Conservation (phyloP, 1,140 invertebrate genomes). For the Drosophila seguyi region DNA sequence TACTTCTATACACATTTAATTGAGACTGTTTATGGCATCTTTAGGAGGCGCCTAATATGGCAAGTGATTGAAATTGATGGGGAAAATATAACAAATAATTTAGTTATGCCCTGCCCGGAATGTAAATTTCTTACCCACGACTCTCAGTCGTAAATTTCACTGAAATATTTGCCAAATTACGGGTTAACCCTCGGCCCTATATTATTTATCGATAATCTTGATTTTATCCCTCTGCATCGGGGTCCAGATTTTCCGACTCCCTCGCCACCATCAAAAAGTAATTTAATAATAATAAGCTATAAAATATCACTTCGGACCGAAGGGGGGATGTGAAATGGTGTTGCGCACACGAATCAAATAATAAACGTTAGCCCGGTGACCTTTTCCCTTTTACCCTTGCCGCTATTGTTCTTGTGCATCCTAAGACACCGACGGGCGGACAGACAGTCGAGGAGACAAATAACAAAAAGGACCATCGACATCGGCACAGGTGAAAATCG, state of each 20-base stretch:
- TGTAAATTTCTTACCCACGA: neutral
- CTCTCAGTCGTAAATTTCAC: slow-evolving; percentile 12
- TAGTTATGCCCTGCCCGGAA: neutral
- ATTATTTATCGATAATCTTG: slow-evolving; percentile 58
- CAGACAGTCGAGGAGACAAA: slow-evolving; percentile 31
- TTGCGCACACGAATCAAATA: slow-evolving; percentile 55
- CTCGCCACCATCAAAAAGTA: slow-evolving; percentile 48
- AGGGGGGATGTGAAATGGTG: slow-evolving; percentile 55
- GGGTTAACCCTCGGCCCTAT: slow-evolving; percentile 28
- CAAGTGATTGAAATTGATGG: slow-evolving; percentile 66
- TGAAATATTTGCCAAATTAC: slow-evolving; percentile 66
- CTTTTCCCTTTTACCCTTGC: slow-evolving; percentile 61
- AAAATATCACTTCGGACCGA: slow-evolving; percentile 73
- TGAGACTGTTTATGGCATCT: slow-evolving; percentile 28
- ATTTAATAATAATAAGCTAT: slow-evolving; percentile 83
- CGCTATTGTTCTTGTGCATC: slow-evolving; percentile 61
- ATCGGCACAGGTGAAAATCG: slow-evolving; percentile 67
- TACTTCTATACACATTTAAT: slow-evolving; percentile 31
- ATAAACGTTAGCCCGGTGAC: slow-evolving; percentile 60
- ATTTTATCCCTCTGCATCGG: slow-evolving; percentile 47
- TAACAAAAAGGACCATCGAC: slow-evolving; percentile 55
- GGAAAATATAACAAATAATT: slow-evolving; percentile 5
- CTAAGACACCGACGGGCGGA: slow-evolving; percentile 40
- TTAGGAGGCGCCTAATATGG: slow-evolving; percentile 50
- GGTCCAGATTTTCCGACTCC: slow-evolving; percentile 29